Evolutionary conservation across 2,888 invertebrate genomes (phyloP).

Genomic region (Caenorhabditis japonica): DNA sequence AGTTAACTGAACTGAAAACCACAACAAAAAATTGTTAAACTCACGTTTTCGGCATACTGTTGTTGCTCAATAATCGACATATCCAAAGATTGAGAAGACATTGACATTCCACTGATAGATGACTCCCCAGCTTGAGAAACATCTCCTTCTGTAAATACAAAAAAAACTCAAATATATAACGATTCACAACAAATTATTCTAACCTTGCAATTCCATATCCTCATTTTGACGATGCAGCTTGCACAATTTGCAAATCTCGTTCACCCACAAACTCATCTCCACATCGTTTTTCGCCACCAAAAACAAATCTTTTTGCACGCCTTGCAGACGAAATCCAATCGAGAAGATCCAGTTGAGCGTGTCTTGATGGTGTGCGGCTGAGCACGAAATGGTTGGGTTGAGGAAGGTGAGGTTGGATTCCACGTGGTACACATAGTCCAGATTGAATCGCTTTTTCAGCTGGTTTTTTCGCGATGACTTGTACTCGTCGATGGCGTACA

Average conservation of each 20-base stretch:
- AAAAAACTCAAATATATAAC: no score
- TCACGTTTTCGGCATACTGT: slow-evolving; percentile 27
- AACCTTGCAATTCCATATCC: neutral
- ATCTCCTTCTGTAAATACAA: slow-evolving; percentile 26
- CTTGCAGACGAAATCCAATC: slow-evolving; percentile 23
- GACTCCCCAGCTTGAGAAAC: slow-evolving; percentile 17
- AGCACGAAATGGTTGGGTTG: slow-evolving; percentile 25
- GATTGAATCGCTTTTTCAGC: slow-evolving; percentile 42
- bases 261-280: slow-evolving; percentile 45
- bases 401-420: slow-evolving; percentile 42
- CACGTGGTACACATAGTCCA: slow-evolving; percentile 29
- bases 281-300: slow-evolving; percentile 37
- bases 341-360: slow-evolving; percentile 39
- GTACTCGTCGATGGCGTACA: slow-evolving; percentile 43
- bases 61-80: slow-evolving; percentile 25
- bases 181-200: no score
- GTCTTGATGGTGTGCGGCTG: slow-evolving; percentile 5
- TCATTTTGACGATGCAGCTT: slow-evolving; percentile 25
- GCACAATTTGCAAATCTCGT: slow-evolving; percentile 45
- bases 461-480: slow-evolving; percentile 30
- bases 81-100: slow-evolving; percentile 41
- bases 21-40: neutral
- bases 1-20: neutral
- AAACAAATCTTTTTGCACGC: slow-evolving; percentile 35
- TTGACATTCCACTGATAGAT: slow-evolving; percentile 33